phyloP scores from a whole-genome alignment of 2,113 vertebrate species.

The Channa maculata region DNA sequence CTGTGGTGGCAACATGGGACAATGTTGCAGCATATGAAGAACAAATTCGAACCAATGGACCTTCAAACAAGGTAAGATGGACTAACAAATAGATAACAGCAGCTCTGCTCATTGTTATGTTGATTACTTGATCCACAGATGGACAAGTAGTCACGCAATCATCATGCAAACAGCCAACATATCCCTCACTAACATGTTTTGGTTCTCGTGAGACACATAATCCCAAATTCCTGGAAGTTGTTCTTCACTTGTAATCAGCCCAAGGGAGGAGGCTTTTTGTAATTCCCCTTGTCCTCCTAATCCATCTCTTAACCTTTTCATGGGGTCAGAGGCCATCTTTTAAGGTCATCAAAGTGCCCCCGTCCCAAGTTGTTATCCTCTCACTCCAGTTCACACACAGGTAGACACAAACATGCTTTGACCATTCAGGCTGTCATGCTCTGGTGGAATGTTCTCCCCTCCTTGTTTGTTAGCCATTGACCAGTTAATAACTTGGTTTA shows the following conservation, averaged over 20 bases:
- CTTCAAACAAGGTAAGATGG: slow-evolving; percentile 85
- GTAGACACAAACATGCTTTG: slow-evolving; percentile 43
- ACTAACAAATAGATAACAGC: background rate
- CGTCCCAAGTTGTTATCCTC: slow-evolving; percentile 45
- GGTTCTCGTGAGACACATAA: slow-evolving; percentile 22
- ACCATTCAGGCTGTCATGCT: slow-evolving; percentile 18
- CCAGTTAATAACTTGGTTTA: slow-evolving; percentile 8
- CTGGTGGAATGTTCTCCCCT: slow-evolving; percentile 29
- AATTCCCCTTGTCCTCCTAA: slow-evolving; percentile 62
- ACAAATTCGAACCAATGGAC: slow-evolving; percentile 55
- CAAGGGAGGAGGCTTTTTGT: slow-evolving; percentile 57
- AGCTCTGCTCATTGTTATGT: background rate
- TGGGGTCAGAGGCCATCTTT: slow-evolving; percentile 74
- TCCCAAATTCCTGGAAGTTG: slow-evolving; percentile 60
- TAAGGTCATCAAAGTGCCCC: slow-evolving; percentile 69
- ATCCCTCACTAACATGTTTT: background rate
- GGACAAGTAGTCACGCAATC: background rate
- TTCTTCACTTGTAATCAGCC: slow-evolving; percentile 56
- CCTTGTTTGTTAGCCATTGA: slow-evolving; percentile 7
- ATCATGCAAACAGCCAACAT: slow-evolving; percentile 4
- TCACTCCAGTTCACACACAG: slow-evolving; percentile 54
- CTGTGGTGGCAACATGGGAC: slow-evolving; percentile 93
- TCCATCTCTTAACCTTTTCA: slow-evolving; percentile 71
- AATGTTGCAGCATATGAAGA: slow-evolving; percentile 90
- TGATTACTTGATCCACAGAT: background rate